Evolutionary conservation across 1,140 invertebrate genomes (phyloP).

Genomic region (Bombus difficillimus): DNA sequence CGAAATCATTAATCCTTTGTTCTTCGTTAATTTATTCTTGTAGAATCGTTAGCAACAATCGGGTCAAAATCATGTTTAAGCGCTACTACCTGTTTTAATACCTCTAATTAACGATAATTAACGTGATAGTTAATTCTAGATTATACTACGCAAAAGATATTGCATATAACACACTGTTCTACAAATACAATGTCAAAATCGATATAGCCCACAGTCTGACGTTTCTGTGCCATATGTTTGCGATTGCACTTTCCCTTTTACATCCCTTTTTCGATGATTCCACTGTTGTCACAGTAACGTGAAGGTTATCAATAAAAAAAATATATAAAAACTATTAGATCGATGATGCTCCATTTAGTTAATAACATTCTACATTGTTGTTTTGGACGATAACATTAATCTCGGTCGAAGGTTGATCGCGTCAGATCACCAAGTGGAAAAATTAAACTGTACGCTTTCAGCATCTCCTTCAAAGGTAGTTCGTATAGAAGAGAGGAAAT

Average conservation of each 20-base stretch:
- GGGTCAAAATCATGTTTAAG: neutral
- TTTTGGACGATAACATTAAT: slow-evolving; percentile 25
- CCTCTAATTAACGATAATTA: neutral
- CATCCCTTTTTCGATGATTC: neutral
- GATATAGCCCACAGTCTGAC: neutral
- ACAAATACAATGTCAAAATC: neutral
- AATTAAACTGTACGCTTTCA: slow-evolving; percentile 44
- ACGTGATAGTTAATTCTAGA: neutral
- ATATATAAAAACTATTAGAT: neutral
- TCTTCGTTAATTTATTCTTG: neutral
- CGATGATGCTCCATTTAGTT: neutral
- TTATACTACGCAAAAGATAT: neutral
- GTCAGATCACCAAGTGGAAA: slow-evolving; percentile 19
- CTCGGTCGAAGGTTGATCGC: slow-evolving; percentile 18
- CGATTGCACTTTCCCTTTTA: neutral
- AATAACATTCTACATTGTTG: neutral
- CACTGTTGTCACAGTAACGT: too few relatives aligned
- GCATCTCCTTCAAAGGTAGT: neutral
- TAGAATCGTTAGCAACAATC: neutral
- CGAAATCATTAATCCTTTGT: neutral
- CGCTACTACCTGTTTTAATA: neutral
- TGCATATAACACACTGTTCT: neutral
- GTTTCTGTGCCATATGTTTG: neutral
- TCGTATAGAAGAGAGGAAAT: slow-evolving; percentile 53
- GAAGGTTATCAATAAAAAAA: neutral